phyloP scores from a whole-genome alignment of 2,888 invertebrate genomes.

The Adineta ricciae region DNA sequence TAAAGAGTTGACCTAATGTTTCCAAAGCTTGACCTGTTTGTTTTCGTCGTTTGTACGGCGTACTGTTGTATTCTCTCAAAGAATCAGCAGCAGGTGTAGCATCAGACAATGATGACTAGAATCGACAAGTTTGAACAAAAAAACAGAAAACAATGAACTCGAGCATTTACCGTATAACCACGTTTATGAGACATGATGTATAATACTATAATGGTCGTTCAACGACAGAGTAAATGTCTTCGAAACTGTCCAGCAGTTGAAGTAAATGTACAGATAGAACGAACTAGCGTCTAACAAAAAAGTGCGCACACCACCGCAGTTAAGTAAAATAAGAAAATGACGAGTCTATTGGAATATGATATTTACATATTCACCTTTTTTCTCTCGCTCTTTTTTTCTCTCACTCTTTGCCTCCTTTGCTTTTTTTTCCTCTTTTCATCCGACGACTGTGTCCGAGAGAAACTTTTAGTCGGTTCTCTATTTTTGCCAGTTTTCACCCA shows the following conservation, averaged over 20 bases:
- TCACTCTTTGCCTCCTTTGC: not conserved
- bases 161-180: not conserved
- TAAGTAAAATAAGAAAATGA: not conserved
- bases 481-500: not conserved
- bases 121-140: not conserved
- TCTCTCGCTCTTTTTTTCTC: not conserved
- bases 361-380: not conserved
- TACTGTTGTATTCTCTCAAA: not conserved
- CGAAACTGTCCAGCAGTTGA: not conserved
- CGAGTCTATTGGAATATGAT: not conserved
- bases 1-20: not conserved
- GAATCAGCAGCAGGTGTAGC: not conserved
- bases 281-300: not conserved
- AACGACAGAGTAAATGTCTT: not conserved
- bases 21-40: conserved; percentile 3
- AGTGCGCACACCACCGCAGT: not conserved
- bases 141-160: not conserved
- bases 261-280: not conserved
- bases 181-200: not conserved
- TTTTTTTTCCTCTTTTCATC: not conserved
- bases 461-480: not conserved
- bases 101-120: not conserved
- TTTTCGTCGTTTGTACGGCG: conserved; percentile 20
- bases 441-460: not conserved
- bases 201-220: not conserved